Percentiles rank a stretch among this genome's conserved stretches.
phyloP scores from a whole-genome alignment of 2,113 vertebrate species.

The Archilochus colubris region DNA sequence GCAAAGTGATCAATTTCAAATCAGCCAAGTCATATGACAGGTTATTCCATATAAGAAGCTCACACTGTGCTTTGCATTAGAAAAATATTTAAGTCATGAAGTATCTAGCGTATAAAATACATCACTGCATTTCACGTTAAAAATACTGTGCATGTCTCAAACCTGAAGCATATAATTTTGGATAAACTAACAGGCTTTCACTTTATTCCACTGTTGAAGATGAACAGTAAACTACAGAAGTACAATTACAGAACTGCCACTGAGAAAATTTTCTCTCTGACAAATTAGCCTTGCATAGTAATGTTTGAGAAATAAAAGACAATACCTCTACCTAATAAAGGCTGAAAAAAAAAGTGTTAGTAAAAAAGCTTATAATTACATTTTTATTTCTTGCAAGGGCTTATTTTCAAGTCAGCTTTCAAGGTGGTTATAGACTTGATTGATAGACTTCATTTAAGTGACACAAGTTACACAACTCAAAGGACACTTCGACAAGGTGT shows the following conservation, averaged over 20 bases:
- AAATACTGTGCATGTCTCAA: neutral
- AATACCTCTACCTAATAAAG: neutral
- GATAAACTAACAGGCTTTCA: neutral
- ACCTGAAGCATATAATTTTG: neutral
- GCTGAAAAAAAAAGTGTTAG: rapidly evolving
- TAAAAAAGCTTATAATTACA: neutral
- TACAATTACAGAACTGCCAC: neutral
- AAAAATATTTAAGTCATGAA: neutral
- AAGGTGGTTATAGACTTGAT: neutral
- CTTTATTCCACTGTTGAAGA: neutral
- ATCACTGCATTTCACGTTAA: neutral
- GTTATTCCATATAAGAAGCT: neutral
- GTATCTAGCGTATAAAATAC: neutral
- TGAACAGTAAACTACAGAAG: neutral
- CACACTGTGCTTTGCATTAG: neutral
- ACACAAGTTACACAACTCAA: neutral
- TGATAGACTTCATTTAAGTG: neutral
- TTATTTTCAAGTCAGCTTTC: neutral
- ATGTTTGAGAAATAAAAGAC: neutral
- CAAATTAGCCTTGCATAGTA: neutral
- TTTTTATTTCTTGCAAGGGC: neutral
- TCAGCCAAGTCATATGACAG: neutral
- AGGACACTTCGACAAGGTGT: neutral
- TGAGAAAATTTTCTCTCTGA: neutral
- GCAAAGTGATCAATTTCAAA: neutral